phyloP scores from a whole-genome alignment of 2,113 vertebrate species.

The Sinocyclocheilus anshuiensis region DNA sequence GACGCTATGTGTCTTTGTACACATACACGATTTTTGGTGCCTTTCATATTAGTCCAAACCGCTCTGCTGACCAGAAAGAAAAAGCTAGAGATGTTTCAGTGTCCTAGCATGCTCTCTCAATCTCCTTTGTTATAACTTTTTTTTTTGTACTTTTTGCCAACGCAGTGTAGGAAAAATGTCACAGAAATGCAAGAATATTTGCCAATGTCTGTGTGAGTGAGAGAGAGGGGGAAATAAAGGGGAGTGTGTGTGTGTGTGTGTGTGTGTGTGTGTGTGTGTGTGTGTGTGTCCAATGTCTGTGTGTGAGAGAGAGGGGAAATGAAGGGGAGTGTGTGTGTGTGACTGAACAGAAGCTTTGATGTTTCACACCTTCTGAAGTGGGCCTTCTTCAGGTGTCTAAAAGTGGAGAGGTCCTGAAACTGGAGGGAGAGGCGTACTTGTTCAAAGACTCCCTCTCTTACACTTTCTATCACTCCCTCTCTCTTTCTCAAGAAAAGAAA shows the following conservation, averaged over 20 bases:
- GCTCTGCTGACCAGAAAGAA: not conserved
- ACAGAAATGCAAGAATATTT: constrained; percentile 44
- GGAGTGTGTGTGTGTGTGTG: no score
- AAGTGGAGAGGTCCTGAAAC: constrained; percentile 46
- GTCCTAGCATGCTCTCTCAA: not conserved
- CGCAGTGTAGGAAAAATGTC: constrained; percentile 35
- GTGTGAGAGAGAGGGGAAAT: not conserved
- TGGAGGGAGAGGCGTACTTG: constrained; percentile 18
- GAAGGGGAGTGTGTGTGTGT: not conserved
- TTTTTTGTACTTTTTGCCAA: constrained; percentile 37
- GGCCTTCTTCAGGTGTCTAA: constrained; percentile 49
- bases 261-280: no score
- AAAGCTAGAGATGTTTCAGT: not conserved
- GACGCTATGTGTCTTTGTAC: not conserved
- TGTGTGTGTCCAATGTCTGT: not conserved
- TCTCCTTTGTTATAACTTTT: not conserved
- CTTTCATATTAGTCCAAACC: not conserved
- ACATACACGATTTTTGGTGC: not conserved
- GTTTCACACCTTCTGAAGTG: constrained; percentile 49
- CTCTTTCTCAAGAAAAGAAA: not conserved
- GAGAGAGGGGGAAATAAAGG: not conserved
- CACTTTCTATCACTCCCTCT: not conserved
- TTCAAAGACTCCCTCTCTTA: constrained; percentile 47
- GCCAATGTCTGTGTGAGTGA: not conserved
- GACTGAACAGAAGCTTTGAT: constrained; percentile 45